phyloP scores from a whole-genome alignment of 2,888 invertebrate species.

The Leucophora obtusa region DNA sequence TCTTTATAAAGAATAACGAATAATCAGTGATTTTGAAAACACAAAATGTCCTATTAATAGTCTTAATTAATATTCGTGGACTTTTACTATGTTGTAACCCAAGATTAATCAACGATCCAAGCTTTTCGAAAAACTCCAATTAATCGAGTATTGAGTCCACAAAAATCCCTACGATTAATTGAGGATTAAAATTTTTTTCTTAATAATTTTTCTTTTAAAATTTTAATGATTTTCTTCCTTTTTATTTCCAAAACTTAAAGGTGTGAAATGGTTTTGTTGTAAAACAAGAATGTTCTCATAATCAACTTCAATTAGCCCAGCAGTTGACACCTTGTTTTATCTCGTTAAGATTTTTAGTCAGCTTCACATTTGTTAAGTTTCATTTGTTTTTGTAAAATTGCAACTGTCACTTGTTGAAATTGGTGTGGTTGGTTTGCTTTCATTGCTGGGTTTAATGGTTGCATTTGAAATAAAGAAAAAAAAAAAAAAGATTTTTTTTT shows the following conservation, averaged over 20 bases:
- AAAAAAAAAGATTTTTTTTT: conserved; percentile 15
- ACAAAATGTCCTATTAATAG: too few relatives aligned
- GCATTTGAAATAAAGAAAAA: background rate
- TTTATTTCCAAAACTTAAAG: conserved; percentile 7
- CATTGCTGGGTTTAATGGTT: background rate
- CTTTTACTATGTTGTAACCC: too few relatives aligned
- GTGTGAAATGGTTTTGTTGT: conserved; percentile 52
- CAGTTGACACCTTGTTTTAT: conserved; percentile 64
- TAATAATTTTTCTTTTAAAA: conserved; percentile 8
- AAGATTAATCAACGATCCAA: too few relatives aligned
- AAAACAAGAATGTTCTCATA: conserved; percentile 61
- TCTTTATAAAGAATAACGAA: too few relatives aligned
- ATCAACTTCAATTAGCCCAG: conserved; percentile 65
- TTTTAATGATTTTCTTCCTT: background rate
- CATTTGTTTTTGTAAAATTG: conserved; percentile 18
- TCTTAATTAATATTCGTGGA: too few relatives aligned
- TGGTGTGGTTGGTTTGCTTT: conserved; percentile 29
- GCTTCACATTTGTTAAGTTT: conserved; percentile 48
- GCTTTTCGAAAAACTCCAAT: too few relatives aligned
- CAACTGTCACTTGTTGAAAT: conserved; percentile 49
- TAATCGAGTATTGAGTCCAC: too few relatives aligned
- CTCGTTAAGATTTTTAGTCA: conserved; percentile 62
- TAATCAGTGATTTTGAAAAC: too few relatives aligned
- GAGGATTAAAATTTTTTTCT: too few relatives aligned
- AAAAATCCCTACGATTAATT: too few relatives aligned